Evolutionary conservation across 2,797 vertebrate species (phyloP), one percentile per base, ranked within the genome.

Genomic region (Nyctibius grandis): DNA sequence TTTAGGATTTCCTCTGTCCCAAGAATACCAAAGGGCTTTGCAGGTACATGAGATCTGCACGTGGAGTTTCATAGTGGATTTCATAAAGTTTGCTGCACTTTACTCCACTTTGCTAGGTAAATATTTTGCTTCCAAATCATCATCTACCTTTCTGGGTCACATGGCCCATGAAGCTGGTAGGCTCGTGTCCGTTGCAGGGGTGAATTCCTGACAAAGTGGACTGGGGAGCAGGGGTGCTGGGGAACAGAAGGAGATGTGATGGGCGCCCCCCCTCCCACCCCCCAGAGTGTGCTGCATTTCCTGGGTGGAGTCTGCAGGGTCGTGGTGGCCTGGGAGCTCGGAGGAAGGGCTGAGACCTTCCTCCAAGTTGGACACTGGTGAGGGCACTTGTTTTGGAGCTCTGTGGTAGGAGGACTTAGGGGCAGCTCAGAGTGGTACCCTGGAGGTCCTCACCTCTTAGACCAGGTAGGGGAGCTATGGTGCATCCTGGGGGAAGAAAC

Each of bases 91-190:
- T 95, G 34, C 23, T 96, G 72, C 21, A 76, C 73, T 93, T 93
- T 67, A 81, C 77, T 42, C 34, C 2, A 4, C 33, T 88, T 67
- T 77, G 17, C 50, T 83, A 28, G 22, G 63, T 81, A 95, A 87
- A 88, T 82, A 74, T 75, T 96, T 92, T 88, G 12, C 47, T 91
- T 85, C 69, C 73, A 95, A 92, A 78, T 67, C 34, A 65, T 83
- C 21, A 50, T 89, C 89, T 84, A 74, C 25, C 14, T 86, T 94
- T 78, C 67, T 79, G 29, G 40, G n/a, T 91, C 0, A 0, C 13
- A 2, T 5, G 74, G 68, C 21, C 40, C 0, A 0, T 68, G 78
- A 72, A 67, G 40, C 57, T 85, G 40, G 29, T 44, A 50, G 56
- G 28, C 33, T 79, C 0, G 2, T 69, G 34, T 26, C 36, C 0